Conservation (phyloP, 1,140 invertebrate species). For the Aricia agestis region DNA sequence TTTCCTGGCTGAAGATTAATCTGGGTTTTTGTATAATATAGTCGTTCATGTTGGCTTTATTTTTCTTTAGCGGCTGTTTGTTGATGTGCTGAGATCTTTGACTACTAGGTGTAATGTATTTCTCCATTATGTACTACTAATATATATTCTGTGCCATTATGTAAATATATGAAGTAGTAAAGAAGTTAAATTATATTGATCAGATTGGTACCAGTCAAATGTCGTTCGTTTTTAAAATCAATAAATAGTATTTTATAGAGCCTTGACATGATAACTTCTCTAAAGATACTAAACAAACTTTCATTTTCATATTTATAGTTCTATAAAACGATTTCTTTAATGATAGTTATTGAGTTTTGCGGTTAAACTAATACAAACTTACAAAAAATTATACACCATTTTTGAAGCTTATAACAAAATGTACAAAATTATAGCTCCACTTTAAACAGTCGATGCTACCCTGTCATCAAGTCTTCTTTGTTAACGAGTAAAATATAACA, state of each 20-base stretch:
- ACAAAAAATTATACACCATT: neutral
- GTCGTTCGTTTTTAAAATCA: conserved; percentile 46
- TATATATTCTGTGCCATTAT: no score
- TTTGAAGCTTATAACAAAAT: neutral
- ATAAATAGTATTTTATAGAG: conserved; percentile 61
- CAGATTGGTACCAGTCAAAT: conserved; percentile 42
- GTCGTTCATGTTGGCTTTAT: no score
- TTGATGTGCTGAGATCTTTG: no score
- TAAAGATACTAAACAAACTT: neutral
- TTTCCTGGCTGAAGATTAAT: no score
- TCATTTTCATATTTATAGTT: no score
- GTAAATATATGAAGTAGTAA: neutral
- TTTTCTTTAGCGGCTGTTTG: no score
- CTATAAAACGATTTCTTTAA: neutral
- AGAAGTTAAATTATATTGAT: conserved; percentile 20
- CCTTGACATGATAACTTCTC: conserved; percentile 43
- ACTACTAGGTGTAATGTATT: no score
- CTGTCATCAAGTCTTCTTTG: neutral
- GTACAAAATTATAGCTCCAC: neutral
- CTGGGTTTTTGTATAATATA: no score
- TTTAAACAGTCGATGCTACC: neutral
- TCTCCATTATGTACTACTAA: no score
- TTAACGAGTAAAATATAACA: neutral
- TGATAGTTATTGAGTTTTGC: neutral
- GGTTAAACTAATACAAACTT: neutral